Percentiles rank a stretch among this genome's conserved stretches.
phyloP scores from a whole-genome alignment of 2,797 vertebrate genomes.

The Clarias laeviceps region DNA sequence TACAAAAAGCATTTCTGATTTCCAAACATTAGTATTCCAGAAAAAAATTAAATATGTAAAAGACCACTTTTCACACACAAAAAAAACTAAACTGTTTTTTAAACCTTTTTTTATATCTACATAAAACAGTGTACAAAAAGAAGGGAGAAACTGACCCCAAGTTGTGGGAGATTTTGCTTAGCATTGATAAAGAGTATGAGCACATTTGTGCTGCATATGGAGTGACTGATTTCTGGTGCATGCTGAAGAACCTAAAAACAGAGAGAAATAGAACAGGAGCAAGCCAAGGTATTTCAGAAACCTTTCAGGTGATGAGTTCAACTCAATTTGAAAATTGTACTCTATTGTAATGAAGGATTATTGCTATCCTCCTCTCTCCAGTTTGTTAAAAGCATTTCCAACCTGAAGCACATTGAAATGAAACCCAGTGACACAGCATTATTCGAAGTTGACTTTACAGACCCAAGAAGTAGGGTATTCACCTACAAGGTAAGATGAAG shows the following conservation, averaged over 20 bases:
- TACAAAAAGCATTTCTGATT: too few relatives aligned
- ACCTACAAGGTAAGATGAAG: constrained; percentile 81
- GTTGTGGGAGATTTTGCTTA: constrained; percentile 85
- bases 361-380: constrained; percentile 46
- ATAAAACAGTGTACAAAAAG: constrained; percentile 43
- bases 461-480: constrained; percentile 78
- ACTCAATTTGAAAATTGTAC: not conserved
- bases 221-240: constrained; percentile 84
- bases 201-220: constrained; percentile 81
- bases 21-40: too few relatives aligned
- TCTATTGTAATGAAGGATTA: not conserved
- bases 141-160: constrained; percentile 71
- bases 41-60: too few relatives aligned
- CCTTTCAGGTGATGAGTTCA: not conserved
- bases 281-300: constrained; percentile 70
- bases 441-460: constrained; percentile 83
- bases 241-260: constrained; percentile 85
- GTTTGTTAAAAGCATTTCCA: constrained; percentile 76
- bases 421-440: constrained; percentile 72
- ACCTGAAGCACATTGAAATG: constrained; percentile 79
- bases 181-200: constrained; percentile 85
- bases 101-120: too few relatives aligned
- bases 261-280: constrained; percentile 71
- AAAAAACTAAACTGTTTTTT: too few relatives aligned
- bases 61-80: too few relatives aligned